Conservation (phyloP, 1,140 invertebrate genomes). For the Apis mellifera region Amel_HAv3.1 CM009943.2:7949001-7949500, state of each 20-base stretch:
- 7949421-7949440: background rate
- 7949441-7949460: background rate
- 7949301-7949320: slow-evolving; percentile 5
- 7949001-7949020: too few species aligned
- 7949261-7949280: slow-evolving; percentile 31
- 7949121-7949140: background rate
- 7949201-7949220: background rate
- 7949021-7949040: too few species aligned
- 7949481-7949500: background rate
- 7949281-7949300: slow-evolving; percentile 49
- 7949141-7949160: background rate
- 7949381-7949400: background rate
- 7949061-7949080: too few species aligned
- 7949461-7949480: background rate
- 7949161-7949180: background rate
- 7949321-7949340: background rate
- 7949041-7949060: too few species aligned
- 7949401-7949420: background rate
- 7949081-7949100: background rate
- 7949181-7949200: background rate
- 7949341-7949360: background rate
- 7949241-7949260: background rate
- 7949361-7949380: background rate
- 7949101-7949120: background rate
- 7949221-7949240: background rate